Conservation (phyloP, 2,797 vertebrate species). For the Aratinga solstitialis region DNA sequence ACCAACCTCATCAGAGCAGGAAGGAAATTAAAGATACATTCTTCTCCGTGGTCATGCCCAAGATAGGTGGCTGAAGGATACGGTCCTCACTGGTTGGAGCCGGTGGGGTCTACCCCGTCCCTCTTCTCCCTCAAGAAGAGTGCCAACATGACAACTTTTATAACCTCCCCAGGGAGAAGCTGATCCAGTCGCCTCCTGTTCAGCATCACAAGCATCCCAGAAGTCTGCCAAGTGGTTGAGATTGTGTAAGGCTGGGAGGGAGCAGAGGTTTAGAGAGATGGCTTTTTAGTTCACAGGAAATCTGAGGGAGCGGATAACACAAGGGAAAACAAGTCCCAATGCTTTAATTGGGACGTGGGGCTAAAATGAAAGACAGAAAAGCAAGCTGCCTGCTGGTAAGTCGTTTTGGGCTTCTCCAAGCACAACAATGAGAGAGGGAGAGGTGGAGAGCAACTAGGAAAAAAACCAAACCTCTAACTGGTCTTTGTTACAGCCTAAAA, state of each 20-base stretch:
- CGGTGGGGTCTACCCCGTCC: background rate
- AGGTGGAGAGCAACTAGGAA: background rate
- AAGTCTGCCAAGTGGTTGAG: constrained; percentile 65
- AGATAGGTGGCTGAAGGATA: background rate
- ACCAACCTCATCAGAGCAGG: background rate
- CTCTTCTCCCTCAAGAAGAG: background rate
- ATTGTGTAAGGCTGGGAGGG: constrained; percentile 66
- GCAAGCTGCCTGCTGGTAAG: constrained; percentile 16
- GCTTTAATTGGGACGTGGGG: background rate
- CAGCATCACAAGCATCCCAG: constrained; percentile 48
- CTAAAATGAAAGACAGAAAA: constrained; percentile 1
- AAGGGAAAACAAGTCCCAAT: background rate
- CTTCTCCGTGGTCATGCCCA: background rate
- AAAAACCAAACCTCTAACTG: background rate
- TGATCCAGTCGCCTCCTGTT: constrained; percentile 54
- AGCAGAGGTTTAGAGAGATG: constrained; percentile 39
- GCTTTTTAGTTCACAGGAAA: constrained; percentile 19
- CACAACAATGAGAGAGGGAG: background rate
- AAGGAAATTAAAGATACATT: background rate
- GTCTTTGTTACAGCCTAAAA: background rate
- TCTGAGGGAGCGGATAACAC: constrained; percentile 19
- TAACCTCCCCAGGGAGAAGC: constrained; percentile 49
- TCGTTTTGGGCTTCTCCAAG: background rate
- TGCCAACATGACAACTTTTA: constrained; percentile 49
- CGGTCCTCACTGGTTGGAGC: background rate